These are phyloP conservation scores for Contarinia nasturtii DNA, from an alignment of 1,140 invertebrate species.

Conservation along the genomic window DNA sequence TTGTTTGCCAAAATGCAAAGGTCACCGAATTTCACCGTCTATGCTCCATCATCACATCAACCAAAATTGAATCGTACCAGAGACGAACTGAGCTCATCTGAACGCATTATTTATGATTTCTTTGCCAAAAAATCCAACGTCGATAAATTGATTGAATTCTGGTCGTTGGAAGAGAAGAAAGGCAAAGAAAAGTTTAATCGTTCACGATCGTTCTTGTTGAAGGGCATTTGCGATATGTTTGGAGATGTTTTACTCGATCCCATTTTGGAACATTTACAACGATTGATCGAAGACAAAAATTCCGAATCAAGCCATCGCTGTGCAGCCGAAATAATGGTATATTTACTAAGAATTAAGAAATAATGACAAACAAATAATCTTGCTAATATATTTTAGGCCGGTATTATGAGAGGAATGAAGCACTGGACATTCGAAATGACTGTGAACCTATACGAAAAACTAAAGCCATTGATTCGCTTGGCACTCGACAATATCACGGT, in stretches of 20 bases:
- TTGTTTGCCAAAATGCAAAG: background rate
- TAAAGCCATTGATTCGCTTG: slow-evolving; percentile 37
- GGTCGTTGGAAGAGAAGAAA: slow-evolving; percentile 74
- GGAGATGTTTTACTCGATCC: slow-evolving; percentile 40
- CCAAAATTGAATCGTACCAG: slow-evolving; percentile 28
- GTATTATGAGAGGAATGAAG: slow-evolving; percentile 57
- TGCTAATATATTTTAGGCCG: no score
- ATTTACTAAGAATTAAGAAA: no score
- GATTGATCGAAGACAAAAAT: slow-evolving; percentile 40
- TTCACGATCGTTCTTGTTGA: slow-evolving; percentile 46
- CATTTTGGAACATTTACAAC: slow-evolving; percentile 43
- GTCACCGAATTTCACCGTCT: slow-evolving; percentile 23
- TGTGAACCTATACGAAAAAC: slow-evolving; percentile 30
- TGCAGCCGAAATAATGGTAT: slow-evolving; percentile 65
- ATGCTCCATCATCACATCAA: slow-evolving; percentile 41
- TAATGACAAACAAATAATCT: no score
- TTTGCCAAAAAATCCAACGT: slow-evolving; percentile 51
- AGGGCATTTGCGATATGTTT: slow-evolving; percentile 47
- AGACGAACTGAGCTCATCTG: slow-evolving; percentile 31
- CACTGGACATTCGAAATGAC: slow-evolving; percentile 60
- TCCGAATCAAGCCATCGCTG: slow-evolving; percentile 66
- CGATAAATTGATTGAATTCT: slow-evolving; percentile 48
- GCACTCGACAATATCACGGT: slow-evolving; percentile 38
- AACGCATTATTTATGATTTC: slow-evolving; percentile 44
- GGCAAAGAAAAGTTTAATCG: slow-evolving; percentile 60